Evolutionary conservation across 2,113 vertebrate genomes (phyloP).

Genomic region (Gadus macrocephalus): DNA sequence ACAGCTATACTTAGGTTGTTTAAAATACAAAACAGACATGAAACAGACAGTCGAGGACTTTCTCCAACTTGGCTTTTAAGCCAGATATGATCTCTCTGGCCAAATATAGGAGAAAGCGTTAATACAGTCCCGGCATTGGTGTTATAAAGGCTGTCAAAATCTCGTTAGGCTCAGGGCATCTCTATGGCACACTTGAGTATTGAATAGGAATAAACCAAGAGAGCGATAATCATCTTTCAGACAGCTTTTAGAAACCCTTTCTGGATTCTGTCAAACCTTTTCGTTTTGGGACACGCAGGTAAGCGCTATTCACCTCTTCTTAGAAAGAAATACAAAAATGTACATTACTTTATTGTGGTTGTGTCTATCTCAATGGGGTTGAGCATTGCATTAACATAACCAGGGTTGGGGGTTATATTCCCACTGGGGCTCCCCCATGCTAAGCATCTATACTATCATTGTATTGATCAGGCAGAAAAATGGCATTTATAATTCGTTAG

Average conservation of each 20-base stretch:
- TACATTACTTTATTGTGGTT: no score
- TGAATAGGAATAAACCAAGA: conserved; percentile 7
- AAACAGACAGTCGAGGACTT: conserved; percentile 15
- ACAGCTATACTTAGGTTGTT: conserved; percentile 52
- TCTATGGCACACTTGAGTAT: conserved; percentile 3
- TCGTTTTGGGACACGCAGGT: conserved; percentile 1
- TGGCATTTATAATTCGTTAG: no score
- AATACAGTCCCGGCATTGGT: background rate
- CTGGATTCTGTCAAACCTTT: background rate
- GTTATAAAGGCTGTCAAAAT: conserved; percentile 51
- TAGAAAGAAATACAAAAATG: no score
- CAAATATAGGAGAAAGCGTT: conserved; percentile 48
- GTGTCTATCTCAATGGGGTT: no score
- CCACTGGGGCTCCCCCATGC: no score
- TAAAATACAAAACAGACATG: conserved; percentile 47
- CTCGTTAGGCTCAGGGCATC: conserved; percentile 14
- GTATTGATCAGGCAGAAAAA: no score
- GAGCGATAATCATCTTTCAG: background rate
- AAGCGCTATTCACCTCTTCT: background rate
- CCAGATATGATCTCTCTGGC: conserved; percentile 33
- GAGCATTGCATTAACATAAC: no score
- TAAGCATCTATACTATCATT: no score
- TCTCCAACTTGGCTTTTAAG: conserved; percentile 18
- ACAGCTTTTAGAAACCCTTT: background rate
- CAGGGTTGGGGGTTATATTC: no score